Evolutionary conservation across 37 sponge, comb jelly and placozoan genomes (phyloP).

Genomic region (Hexactinellida sp.): DNA sequence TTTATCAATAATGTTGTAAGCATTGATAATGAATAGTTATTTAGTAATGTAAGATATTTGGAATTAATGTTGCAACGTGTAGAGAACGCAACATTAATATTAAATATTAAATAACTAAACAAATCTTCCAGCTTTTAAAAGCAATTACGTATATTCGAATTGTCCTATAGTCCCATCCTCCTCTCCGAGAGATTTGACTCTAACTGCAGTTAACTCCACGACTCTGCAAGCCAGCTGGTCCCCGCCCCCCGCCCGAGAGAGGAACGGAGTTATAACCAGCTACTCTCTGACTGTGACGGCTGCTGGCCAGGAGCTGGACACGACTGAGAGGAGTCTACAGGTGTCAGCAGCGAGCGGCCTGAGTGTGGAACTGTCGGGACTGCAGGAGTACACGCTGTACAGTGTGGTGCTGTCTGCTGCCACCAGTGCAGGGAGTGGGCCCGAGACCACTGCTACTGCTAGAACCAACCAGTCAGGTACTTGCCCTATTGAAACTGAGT

Average conservation of each 20-base stretch:
- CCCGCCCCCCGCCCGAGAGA: not conserved
- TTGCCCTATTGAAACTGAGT: not conserved
- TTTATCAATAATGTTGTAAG: too few species aligned
- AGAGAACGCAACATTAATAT: too few species aligned
- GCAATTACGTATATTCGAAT: too few species aligned
- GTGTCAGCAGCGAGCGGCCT: not conserved
- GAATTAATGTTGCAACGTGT: too few species aligned
- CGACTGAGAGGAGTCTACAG: not conserved
- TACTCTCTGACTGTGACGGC: not conserved
- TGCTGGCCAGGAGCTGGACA: conserved; percentile 1
- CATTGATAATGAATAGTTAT: too few species aligned
- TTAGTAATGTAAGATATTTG: too few species aligned
- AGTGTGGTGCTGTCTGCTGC: not conserved
- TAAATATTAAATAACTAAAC: too few species aligned
- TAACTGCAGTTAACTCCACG: not conserved
- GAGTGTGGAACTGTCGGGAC: not conserved
- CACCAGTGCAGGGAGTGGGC: not conserved
- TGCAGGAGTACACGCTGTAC: not conserved
- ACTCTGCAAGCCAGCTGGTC: not conserved
- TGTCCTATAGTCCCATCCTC: not conserved
- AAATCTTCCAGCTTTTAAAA: too few species aligned
- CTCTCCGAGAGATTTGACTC: not conserved
- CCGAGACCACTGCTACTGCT: not conserved
- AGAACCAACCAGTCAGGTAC: not conserved
- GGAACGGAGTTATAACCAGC: not conserved